phyloP scores from a whole-genome alignment of 2,113 vertebrate species.

The Burhinus bistriatus region DNA sequence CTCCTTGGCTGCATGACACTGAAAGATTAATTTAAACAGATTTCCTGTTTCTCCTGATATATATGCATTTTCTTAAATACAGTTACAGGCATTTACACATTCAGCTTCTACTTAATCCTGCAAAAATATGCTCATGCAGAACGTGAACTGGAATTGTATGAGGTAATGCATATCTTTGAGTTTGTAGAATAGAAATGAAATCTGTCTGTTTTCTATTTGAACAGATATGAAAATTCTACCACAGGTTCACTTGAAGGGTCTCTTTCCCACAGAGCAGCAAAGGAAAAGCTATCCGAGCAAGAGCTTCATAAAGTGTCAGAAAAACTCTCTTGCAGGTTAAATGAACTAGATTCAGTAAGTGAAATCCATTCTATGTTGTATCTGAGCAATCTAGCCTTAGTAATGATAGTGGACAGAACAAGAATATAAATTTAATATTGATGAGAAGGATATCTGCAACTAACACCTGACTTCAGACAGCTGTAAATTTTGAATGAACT shows the following conservation, averaged over 20 bases:
- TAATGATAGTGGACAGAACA: background rate
- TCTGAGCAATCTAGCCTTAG: background rate
- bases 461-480: background rate
- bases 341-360: conserved; percentile 86
- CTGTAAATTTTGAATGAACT: background rate
- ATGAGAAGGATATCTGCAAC: background rate
- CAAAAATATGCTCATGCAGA: background rate
- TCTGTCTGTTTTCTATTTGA: background rate
- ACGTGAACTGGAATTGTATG: background rate
- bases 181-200: background rate
- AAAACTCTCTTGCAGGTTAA: conserved; percentile 82
- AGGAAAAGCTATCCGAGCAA: conserved; percentile 74
- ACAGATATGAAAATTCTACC: background rate
- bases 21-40: background rate
- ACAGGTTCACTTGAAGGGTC: conserved; percentile 36
- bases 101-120: background rate
- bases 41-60: background rate
- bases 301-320: conserved; percentile 83
- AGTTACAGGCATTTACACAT: background rate
- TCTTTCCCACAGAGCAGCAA: conserved; percentile 62
- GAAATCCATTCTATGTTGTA: background rate
- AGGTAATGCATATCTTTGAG: background rate
- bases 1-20: background rate
- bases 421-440: background rate
- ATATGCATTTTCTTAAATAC: background rate